Base-by-base conservation (phyloP, 2,888 invertebrate species). In the Polydrusus cervinus region DNA sequence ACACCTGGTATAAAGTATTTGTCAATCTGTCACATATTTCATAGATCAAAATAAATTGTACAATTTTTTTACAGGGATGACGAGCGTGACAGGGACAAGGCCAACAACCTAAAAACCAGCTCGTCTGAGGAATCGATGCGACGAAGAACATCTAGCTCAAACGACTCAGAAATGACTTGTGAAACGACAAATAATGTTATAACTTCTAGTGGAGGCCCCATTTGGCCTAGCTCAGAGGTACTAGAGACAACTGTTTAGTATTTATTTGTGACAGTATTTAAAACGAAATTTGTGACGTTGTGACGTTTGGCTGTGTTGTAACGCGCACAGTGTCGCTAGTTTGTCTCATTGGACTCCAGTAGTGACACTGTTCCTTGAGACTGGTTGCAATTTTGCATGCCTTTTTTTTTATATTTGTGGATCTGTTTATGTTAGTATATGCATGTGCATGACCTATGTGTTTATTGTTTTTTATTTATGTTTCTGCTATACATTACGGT, bases 201-300 rank as follows among this genome's bases (percentile, higher is more conserved):
- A 38, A 68, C 43, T 43, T 47, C 62, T 68, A 53, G 74, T 49
- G 67, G 67, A 25, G 71, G 57, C 60, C 47, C 72, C 30, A 51
- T 76, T 34, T 76, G 76, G 74, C 66, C 76, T 43, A 71, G 74
- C 53, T 62, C 77, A 86, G 92, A 92, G 92, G 92, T 92, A 91
- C 88, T 92, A 86, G 92, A 92, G 90, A 92, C 92, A 83, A 92
- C 92, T 87, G 92, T 92, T 87, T 92, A 89, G 76, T 79, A 75
- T 77, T 76, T 75, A 75, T 76, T 78, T 38, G 64, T 74, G 71
- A 71, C 68, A 57, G 49, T 55, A 69, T 62, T 53, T 70, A 25
- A 66, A 66, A 66, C 38, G 51, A 61, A 51, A 51, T 51, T 60
- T 71, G 71, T 72, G 72, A 72, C 66, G 72, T 67, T 67, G 67